phyloP scores from a whole-genome alignment of 37 sponge, comb jelly and placozoan species.

The Spongilla lacustris region DNA sequence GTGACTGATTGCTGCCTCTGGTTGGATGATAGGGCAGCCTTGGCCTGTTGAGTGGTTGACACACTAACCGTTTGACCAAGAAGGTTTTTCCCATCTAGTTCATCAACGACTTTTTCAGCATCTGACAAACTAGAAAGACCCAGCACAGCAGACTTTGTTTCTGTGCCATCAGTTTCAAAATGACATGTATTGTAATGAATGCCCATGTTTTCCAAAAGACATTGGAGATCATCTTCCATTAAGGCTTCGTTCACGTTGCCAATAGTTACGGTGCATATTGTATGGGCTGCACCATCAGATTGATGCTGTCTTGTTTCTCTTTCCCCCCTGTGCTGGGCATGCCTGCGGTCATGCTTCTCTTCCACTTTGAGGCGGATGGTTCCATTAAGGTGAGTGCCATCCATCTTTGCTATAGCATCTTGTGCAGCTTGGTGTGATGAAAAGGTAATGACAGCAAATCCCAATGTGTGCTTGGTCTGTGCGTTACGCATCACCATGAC shows the following conservation, averaged over 20 bases:
- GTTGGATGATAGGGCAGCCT: not conserved
- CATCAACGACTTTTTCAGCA: slow-evolving; percentile 3
- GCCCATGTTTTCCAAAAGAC: not conserved
- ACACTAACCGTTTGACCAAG: slow-evolving; percentile 18
- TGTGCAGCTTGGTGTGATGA: slow-evolving; percentile 1
- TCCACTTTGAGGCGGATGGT: not conserved
- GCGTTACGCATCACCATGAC: slow-evolving; percentile 15
- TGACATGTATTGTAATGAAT: not conserved
- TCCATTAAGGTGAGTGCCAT: not conserved
- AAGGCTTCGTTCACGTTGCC: not conserved
- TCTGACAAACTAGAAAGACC: not conserved
- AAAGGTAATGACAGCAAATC: slow-evolving; percentile 35
- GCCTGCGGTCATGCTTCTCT: not conserved
- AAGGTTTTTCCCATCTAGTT: slow-evolving; percentile 20
- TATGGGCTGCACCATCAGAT: not conserved
- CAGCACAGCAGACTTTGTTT: not conserved
- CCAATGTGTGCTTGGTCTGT: slow-evolving; percentile 11
- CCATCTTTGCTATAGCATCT: not conserved
- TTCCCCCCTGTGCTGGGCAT: not conserved
- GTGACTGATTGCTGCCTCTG: not conserved
- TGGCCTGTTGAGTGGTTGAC: not conserved
- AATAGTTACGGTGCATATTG: not conserved
- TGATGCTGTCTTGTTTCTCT: not conserved
- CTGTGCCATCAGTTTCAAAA: not conserved
- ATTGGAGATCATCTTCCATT: not conserved